Evolutionary conservation across 2,888 invertebrate genomes (phyloP).

Genomic region (Monopis laevigella): DNA sequence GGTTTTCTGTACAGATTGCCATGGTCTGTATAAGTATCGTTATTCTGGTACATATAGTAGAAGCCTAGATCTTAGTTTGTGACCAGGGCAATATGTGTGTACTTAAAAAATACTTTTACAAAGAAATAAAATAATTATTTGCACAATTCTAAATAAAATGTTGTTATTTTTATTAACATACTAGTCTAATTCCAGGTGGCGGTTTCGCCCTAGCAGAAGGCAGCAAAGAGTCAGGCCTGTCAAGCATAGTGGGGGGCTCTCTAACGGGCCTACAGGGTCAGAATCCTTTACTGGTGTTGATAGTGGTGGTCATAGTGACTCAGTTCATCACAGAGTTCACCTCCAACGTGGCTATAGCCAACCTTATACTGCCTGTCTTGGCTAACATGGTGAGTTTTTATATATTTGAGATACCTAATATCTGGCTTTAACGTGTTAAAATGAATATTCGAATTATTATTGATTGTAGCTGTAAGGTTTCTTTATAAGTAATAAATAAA

Average conservation of each 20-base stretch:
- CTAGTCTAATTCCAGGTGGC: slow-evolving; percentile 65
- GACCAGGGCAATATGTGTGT: no score
- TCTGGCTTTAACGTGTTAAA: no score
- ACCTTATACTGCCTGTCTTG: slow-evolving; percentile 85
- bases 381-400: slow-evolving; percentile 73
- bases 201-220: slow-evolving; percentile 93
- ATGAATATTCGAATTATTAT: not conserved
- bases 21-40: no score
- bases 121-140: no score
- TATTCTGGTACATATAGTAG: no score
- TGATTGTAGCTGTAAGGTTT: no score
- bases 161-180: no score
- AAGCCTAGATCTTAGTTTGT: no score
- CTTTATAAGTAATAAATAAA: not conserved
- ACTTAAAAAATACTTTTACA: no score
- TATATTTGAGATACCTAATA: no score
- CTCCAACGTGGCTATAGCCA: slow-evolving; percentile 90
- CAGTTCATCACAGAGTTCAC: slow-evolving; percentile 89
- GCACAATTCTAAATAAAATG: no score
- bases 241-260: slow-evolving; percentile 76
- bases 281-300: slow-evolving; percentile 71
- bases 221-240: slow-evolving; percentile 81
- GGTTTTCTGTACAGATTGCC: no score
- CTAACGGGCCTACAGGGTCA: slow-evolving; percentile 73
- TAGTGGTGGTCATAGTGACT: slow-evolving; percentile 80